These are phyloP conservation scores for Pristis pectinata DNA, from an alignment of 2,797 vertebrate species.

Conservation along the genomic window DNA sequence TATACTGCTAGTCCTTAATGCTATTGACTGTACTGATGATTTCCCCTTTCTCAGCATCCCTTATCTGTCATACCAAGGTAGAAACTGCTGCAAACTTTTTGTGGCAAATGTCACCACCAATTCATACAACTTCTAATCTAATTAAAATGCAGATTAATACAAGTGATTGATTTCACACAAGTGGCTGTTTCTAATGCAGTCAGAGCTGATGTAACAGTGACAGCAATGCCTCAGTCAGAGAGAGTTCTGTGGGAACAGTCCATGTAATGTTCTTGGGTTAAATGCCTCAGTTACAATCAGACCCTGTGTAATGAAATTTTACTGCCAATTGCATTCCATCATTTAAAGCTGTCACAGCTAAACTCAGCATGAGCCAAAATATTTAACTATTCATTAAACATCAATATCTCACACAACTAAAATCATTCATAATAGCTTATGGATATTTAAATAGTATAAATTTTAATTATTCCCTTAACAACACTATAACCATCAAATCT, in stretches of 20 bases:
- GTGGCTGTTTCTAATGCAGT: conserved; percentile 31
- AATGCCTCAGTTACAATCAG: conserved; percentile 31
- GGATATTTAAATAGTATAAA: not conserved
- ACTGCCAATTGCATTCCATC: conserved; percentile 35
- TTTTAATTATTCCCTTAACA: not conserved
- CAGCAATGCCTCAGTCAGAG: not conserved
- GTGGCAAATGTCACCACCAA: conserved; percentile 17
- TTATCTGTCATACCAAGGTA: not conserved
- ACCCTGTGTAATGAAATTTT: conserved; percentile 34
- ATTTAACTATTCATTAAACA: conserved; percentile 28
- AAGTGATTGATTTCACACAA: conserved; percentile 37
- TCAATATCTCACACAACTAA: not conserved
- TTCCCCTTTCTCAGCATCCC: not conserved
- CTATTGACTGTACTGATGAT: not conserved
- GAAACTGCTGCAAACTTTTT: not conserved
- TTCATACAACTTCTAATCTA: conserved; percentile 27
- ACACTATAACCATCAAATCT: not conserved
- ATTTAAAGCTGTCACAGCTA: conserved; percentile 31
- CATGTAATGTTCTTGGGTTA: conserved; percentile 32
- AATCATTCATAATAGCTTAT: not conserved
- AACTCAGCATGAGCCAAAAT: conserved; percentile 4
- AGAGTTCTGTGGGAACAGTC: conserved; percentile 32
- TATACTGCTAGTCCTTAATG: not conserved
- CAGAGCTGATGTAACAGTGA: conserved; percentile 31
- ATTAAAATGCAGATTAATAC: conserved; percentile 35